phyloP scores from a whole-genome alignment of 1,140 invertebrate species.

The Trypoxylus dichotomus region DNA sequence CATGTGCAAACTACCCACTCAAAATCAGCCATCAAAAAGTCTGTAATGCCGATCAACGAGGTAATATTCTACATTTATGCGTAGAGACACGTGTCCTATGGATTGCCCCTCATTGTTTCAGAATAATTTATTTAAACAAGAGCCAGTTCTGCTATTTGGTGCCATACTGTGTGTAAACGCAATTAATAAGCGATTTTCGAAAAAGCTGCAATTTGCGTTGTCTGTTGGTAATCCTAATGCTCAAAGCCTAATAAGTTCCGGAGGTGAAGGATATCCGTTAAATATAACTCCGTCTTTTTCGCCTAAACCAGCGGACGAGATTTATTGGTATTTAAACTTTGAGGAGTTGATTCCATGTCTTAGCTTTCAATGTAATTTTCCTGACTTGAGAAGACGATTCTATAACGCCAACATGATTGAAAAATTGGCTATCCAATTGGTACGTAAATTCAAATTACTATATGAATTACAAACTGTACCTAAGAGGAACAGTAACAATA shows the following conservation, averaged over 20 bases:
- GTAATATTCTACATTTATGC: slow-evolving; percentile 25
- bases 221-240: not conserved
- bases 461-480: too few relatives aligned
- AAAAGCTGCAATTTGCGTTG: slow-evolving; percentile 42
- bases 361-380: slow-evolving; percentile 73
- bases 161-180: slow-evolving; percentile 43
- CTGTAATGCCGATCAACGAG: slow-evolving; percentile 39
- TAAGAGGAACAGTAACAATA: too few relatives aligned
- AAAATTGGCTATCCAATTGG: slow-evolving; percentile 76
- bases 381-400: slow-evolving; percentile 77
- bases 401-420: slow-evolving; percentile 82
- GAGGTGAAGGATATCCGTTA: not conserved
- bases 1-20: not conserved
- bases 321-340: slow-evolving; percentile 77
- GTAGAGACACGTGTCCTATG: not conserved
- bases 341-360: slow-evolving; percentile 83
- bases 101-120: slow-evolving; percentile 35
- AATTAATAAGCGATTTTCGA: slow-evolving; percentile 42
- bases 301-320: slow-evolving; percentile 70
- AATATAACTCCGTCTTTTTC: slow-evolving; percentile 52
- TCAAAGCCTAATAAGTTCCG: not conserved
- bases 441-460: slow-evolving; percentile 51
- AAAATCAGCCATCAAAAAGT: slow-evolving; percentile 10
- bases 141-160: slow-evolving; percentile 50
- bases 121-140: slow-evolving; percentile 37